Base-by-base conservation (phyloP, 2,797 vertebrate genomes). In the Channallabes apus region DNA sequence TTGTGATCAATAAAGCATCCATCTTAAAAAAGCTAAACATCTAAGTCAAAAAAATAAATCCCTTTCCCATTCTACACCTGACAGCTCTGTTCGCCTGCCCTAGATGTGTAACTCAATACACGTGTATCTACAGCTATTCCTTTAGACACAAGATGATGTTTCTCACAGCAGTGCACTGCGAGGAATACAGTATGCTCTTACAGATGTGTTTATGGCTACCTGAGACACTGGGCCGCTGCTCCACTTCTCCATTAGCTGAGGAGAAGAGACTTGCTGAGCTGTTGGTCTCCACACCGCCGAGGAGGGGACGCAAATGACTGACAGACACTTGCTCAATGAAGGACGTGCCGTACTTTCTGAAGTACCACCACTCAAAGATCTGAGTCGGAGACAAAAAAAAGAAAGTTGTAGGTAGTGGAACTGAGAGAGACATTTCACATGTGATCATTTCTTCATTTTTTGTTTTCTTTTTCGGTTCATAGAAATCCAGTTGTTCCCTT, bases 361-460 rank as follows among this genome's bases (percentile, higher is more conserved):
- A 99, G 91, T 99, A 99, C 97, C 98, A 99, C 97, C 97, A 99
- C 92, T 99, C 98, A 94, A 99, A 99, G 93, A 99, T 96, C 98
- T 99, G 91, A 4, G 58, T 18, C 38, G 22, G 71, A 75, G 27
- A 79, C 6, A 46, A 6, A 84, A 5, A 20, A 5, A 6, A 29
- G 11, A 14, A 73, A 46, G 22, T 17, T 24, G 5, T 11, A 35
- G 56, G 2, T 5, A 78, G 18, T 7, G n/a, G 54, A 58, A 38
- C 20, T 24, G 3, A 61, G 12, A 22, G 6, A 41, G 9, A 71
- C 6, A 61, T 14, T 41, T 41, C 8, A 61, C 18, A 61, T 22
- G 15, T 22, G 51, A 22, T 32, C 9, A 29, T 20, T 32, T 76
- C 9, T 41, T 17, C 0, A 3, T 59, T 22, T 22, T 12, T 51